These are phyloP conservation scores for Chrysochloris asiatica DNA, from an alignment of 2,113 vertebrate genomes.

Conservation along the genomic window DNA sequence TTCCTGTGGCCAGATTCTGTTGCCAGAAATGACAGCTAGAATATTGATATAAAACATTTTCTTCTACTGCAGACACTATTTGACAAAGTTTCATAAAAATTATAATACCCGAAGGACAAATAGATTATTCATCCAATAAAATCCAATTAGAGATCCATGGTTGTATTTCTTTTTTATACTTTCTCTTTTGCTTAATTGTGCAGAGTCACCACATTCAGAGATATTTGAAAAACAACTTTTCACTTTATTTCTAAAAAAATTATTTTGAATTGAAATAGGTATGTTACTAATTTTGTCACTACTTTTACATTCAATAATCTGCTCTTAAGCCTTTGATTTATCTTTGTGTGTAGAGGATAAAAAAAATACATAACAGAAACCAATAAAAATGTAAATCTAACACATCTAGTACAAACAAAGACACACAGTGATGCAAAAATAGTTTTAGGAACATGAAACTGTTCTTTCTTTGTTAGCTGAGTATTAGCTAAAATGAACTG, in stretches of 20 bases:
- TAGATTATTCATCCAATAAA: neutral
- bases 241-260: neutral
- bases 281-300: neutral
- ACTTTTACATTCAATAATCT: neutral
- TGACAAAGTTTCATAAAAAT: neutral
- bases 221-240: conserved; percentile 22
- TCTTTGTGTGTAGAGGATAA: neutral
- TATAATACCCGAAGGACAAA: neutral
- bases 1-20: neutral
- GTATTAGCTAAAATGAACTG: neutral
- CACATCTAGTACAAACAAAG: conserved; percentile 11
- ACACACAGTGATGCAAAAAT: neutral
- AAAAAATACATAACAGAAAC: conserved; percentile 20
- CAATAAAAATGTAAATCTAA: conserved; percentile 12
- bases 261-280: conserved; percentile 26
- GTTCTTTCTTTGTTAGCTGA: neutral
- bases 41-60: neutral
- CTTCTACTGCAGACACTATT: neutral
- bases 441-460: neutral
- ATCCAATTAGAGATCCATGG: neutral
- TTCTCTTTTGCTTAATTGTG: neutral
- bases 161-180: neutral
- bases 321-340: neutral
- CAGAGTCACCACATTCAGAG: neutral
- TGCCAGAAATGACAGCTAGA: neutral